Percentiles rank a stretch among this genome's conserved stretches.
Evolutionary conservation across 2,888 invertebrate genomes (phyloP).

Genomic region (Morpho helenor): DNA sequence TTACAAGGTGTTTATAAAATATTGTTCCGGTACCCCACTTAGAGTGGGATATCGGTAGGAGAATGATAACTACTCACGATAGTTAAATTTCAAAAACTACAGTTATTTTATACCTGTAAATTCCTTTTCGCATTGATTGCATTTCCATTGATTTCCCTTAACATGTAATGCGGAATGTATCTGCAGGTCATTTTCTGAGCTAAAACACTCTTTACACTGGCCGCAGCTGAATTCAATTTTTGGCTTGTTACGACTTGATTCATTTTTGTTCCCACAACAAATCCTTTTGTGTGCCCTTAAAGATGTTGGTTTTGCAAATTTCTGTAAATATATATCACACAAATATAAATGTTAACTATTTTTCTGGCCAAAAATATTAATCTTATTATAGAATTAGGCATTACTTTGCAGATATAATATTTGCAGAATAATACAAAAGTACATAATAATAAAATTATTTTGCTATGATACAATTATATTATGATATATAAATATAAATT

Average conservation of each 20-base stretch:
- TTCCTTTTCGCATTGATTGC: slow-evolving; percentile 69
- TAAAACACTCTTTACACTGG: slow-evolving; percentile 66
- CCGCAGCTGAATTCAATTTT: slow-evolving; percentile 41
- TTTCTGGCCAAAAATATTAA: too few species aligned
- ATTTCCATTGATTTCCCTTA: slow-evolving; percentile 51
- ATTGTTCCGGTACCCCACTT: too few species aligned
- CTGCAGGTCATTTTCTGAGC: slow-evolving; percentile 63
- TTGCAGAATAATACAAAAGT: too few species aligned
- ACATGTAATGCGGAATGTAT: slow-evolving; percentile 69
- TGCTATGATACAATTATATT: too few species aligned
- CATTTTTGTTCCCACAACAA: slow-evolving; percentile 10
- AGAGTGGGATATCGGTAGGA: too few species aligned
- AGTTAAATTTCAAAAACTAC: background rate
- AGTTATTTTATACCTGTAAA: slow-evolving; percentile 54
- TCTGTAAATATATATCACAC: slow-evolving; percentile 38
- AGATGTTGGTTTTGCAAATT: slow-evolving; percentile 41
- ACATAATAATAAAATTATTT: too few species aligned
- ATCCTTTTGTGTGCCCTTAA: slow-evolving; percentile 42
- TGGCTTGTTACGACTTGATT: slow-evolving; percentile 13
- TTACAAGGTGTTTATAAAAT: too few species aligned
- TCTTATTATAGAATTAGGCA: too few species aligned
- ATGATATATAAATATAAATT: too few species aligned
- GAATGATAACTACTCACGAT: background rate
- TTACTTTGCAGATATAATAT: too few species aligned
- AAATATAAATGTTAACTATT: too few species aligned